A percentile compares a stretch with the other conserved stretches of the same genome.
These are phyloP conservation scores for Gnathonemus longibarbis DNA, from an alignment of 2,113 vertebrate species.

Conservation along the genomic window DNA sequence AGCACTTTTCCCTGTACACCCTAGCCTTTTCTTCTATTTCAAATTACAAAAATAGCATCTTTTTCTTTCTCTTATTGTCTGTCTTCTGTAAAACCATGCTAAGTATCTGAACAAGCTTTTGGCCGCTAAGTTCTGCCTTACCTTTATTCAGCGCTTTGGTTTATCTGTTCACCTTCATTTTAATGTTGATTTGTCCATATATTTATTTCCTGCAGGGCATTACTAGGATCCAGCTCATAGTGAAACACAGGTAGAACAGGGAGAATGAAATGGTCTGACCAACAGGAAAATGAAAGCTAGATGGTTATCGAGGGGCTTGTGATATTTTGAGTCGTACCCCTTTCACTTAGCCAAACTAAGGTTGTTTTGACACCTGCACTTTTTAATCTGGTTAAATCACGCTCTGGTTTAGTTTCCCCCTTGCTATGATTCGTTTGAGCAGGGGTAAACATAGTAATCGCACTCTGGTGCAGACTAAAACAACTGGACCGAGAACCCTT, in stretches of 20 bases:
- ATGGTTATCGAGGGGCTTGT: too few species aligned
- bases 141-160: background rate
- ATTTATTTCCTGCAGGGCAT: background rate
- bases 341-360: too few species aligned
- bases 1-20: background rate
- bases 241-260: background rate
- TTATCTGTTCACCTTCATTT: background rate
- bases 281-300: background rate
- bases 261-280: background rate
- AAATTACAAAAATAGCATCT: background rate
- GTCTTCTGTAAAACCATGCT: background rate
- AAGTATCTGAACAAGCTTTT: background rate
- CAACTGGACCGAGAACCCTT: too few species aligned
- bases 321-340: too few species aligned
- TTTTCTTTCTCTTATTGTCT: background rate
- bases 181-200: background rate
- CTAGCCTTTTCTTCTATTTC: background rate
- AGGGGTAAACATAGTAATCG: too few species aligned
- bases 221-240: background rate
- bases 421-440: too few species aligned
- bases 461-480: too few species aligned
- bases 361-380: too few species aligned
- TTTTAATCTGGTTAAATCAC: too few species aligned
- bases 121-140: background rate
- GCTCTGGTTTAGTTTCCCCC: too few species aligned